Base-by-base conservation (phyloP, 2,888 invertebrate species). In the Desoria tigrina region DNA sequence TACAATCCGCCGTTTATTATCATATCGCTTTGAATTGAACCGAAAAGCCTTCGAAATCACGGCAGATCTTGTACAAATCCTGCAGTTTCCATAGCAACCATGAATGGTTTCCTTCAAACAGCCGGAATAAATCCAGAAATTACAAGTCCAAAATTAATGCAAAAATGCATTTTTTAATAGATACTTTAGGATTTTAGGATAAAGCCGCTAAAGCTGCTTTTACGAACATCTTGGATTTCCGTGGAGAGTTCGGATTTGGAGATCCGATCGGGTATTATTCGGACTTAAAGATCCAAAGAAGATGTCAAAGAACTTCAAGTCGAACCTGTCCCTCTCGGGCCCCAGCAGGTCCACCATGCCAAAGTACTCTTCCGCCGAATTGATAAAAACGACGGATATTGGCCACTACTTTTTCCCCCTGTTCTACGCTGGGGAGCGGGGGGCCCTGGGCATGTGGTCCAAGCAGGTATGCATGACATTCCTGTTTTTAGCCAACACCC, bases 401-500 rank as follows among this genome's bases (percentile, higher is more conserved):
- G 42, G 50, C 21, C 50, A 50, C 14, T 55, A 63, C 14, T 74
- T 68, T 50, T 54, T 74, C 55, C 68, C 71, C 1, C 42, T 74
- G 16, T 66, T 74, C 18, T 72, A 68, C 51, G 68, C 74, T 2
- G 68, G 68, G 11, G 70, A 72, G 57, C 59, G 68, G 27, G 68
- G 71, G 24, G 58, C 70, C 2, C 57, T 74, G 32, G 68, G 67
- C 14, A 57, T 65, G n/a, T 74, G 71, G 71, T 70, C 69, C 24
- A 74, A 73, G 51, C 69, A 67, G 64, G 71, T 73, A 45, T 21
- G 39, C 9, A 39, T 11, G 9, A 11, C 9, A 39, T 39, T 16
- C 42, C 39, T 57, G 49, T 24, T 21, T 24, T 11, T 23, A 39
- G 9, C 39, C 39, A 11, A 39, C 9, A 11, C 39, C 39, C 39